phyloP scores from a whole-genome alignment of 53 echinoderm and acorn worm genomes.

The Holothuria leucospilota region DNA sequence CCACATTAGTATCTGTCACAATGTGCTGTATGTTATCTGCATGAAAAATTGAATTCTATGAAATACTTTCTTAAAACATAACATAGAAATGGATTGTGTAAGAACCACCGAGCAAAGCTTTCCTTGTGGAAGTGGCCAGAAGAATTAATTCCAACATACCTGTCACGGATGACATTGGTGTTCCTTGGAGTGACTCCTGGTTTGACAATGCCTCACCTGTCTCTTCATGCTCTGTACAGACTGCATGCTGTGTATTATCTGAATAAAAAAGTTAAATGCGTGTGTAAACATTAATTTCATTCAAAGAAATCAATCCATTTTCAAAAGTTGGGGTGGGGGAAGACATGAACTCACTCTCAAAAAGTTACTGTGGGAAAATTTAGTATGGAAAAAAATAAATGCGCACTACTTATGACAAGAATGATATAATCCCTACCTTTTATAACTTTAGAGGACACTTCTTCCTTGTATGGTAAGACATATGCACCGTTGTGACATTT shows the following conservation, averaged over 20 bases:
- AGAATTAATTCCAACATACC: no score
- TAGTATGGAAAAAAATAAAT: not conserved
- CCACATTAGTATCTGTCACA: not conserved
- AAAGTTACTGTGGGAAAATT: not conserved
- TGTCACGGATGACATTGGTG: no score
- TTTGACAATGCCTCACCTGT: not conserved
- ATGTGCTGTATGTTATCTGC: not conserved
- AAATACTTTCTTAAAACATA: not conserved
- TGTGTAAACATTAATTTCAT: no score
- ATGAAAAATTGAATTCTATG: not conserved
- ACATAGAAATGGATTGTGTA: not conserved
- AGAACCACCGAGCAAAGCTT: not conserved
- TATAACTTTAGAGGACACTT: conserved; percentile 15
- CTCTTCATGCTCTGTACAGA: not conserved
- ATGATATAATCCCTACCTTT: conserved; percentile 6
- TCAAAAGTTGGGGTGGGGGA: not conserved
- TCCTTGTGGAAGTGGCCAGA: no score
- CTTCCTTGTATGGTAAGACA: not conserved
- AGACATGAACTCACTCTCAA: not conserved
- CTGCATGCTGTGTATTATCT: not conserved
- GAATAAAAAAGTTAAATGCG: no score
- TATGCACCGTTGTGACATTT: conserved; percentile 10
- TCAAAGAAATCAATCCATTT: no score
- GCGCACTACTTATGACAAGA: not conserved
- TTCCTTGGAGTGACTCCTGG: no score